Percentiles rank a stretch among this genome's conserved stretches.
Evolutionary conservation across 1,140 invertebrate species (phyloP).

Genomic region (Drosophila nigrodunni): DNA sequence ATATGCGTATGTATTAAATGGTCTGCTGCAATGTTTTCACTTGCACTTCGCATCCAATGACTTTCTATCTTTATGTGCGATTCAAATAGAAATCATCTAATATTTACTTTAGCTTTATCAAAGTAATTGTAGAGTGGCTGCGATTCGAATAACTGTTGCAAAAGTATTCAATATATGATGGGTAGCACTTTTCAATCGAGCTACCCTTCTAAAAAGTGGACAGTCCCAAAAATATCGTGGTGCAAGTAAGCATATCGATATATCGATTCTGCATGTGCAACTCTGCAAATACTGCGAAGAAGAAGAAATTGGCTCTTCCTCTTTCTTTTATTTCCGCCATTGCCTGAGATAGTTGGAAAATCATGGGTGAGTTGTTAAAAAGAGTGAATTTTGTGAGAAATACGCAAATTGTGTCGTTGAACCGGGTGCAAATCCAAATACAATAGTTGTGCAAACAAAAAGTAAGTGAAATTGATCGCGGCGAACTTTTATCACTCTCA

Average conservation of each 20-base stretch:
- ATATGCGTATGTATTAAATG: neutral
- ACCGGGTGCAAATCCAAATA: constrained; percentile 54
- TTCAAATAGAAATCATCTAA: neutral
- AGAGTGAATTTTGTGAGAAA: constrained; percentile 67
- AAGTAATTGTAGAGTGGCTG: constrained; percentile 11
- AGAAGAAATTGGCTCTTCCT: constrained; percentile 56
- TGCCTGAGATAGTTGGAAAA: constrained; percentile 83
- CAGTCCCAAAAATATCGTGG: constrained; percentile 16
- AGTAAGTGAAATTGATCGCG: constrained; percentile 55
- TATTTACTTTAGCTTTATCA: neutral
- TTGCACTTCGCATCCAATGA: neutral
- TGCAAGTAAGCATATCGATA: neutral
- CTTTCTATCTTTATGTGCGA: neutral
- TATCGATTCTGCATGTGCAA: constrained; percentile 22
- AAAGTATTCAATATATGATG: constrained; percentile 6
- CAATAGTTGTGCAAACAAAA: constrained; percentile 26
- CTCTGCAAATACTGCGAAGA: constrained; percentile 27
- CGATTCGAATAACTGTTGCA: constrained; percentile 41
- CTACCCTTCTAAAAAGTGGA: neutral
- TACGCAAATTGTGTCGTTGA: constrained; percentile 30
- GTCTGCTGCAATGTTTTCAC: neutral
- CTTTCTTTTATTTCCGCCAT: constrained; percentile 85
- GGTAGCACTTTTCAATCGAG: constrained; percentile 25
- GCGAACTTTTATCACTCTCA: constrained; percentile 1
- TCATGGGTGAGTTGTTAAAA: constrained; percentile 83